Percentiles rank a stretch among this genome's conserved stretches.
These are phyloP conservation scores for Hippoglossus stenolepis DNA, from an alignment of 2,113 vertebrate species.

Conservation along the genomic window DNA sequence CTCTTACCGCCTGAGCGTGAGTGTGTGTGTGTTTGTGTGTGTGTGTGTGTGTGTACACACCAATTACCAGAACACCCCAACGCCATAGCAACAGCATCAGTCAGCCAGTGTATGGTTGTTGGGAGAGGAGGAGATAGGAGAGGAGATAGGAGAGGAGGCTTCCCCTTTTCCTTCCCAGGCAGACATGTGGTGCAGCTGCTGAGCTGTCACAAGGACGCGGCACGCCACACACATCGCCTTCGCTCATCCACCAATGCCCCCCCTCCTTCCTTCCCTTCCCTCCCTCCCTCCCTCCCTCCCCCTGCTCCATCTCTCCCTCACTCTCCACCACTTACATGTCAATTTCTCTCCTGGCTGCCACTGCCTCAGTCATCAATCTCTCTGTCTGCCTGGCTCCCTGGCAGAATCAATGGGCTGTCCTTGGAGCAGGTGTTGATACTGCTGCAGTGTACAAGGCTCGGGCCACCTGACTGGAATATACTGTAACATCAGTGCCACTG, in stretches of 20 bases:
- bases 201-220: constrained; percentile 75
- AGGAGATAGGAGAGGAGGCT: constrained; percentile 60
- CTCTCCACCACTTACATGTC: constrained; percentile 68
- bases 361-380: constrained; percentile 71
- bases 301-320: constrained; percentile 26
- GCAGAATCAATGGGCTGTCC: constrained; percentile 72
- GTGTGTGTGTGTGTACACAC: constrained; percentile 51
- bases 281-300: not conserved
- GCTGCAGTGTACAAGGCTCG: constrained; percentile 43
- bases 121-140: constrained; percentile 23
- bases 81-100: constrained; percentile 85
- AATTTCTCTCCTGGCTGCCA: constrained; percentile 62
- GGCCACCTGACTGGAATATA: constrained; percentile 52
- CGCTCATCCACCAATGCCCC: constrained; percentile 38
- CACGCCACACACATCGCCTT: constrained; percentile 62
- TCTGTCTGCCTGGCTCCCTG: constrained; percentile 46
- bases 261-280: not conserved
- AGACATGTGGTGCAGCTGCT: constrained; percentile 68
- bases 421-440: constrained; percentile 62
- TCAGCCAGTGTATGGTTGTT: constrained; percentile 59
- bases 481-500: constrained; percentile 43
- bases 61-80: constrained; percentile 77
- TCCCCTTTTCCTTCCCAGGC: constrained; percentile 68
- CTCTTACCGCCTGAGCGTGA: constrained; percentile 38
- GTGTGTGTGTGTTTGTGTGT: constrained; percentile 36